Evolutionary conservation across 2,888 invertebrate genomes (phyloP), one percentile per base, ranked within the genome.

Genomic region (Andrena flavipes): DNA sequence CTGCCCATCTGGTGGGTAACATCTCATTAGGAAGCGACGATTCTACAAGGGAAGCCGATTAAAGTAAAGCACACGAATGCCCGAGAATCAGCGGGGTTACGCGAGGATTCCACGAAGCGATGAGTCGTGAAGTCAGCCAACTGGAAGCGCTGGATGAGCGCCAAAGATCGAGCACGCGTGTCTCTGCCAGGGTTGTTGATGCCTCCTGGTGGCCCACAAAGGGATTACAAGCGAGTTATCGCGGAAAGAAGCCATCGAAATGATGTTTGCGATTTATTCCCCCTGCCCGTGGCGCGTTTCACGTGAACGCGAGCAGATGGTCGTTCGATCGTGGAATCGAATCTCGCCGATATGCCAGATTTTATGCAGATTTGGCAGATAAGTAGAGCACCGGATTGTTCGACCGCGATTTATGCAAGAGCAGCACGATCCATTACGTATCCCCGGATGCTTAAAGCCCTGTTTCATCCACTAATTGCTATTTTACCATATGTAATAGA

Each of bases 71-170:
- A 70, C 60, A 56, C 65, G 65, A 80, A 67, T 60, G 63, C 62
- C 48, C 33, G 76, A 33, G 65, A 51, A 82, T 69, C 59, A 70
- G 76, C 69, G 82, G 60, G 59, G 62, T 59, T 70, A 30, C 48
- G 73, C 48, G 75, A 42, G 78, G 65, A 42, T 80, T 73, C 80
- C 70, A 84, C 83, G 76, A 85, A 80, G 86, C 87, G 90, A 91
- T 89, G 91, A 91, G 88, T 90, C 88, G 91, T 82, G 82, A 87
- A 87, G 83, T 75, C 87, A 87, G 70, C 88, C 82, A 85, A 87
- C 85, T 88, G 90, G 88, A 91, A 91, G 81, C 81, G 83, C 85
- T 91, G 91, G 91, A 89, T 86, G 84, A 82, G 86, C 85, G 91
- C 91, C 91, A 91, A 89, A 85, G 85, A 85, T 73, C 80, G 89